Base-by-base conservation (phyloP, 2,888 invertebrate species). In the Melolontha melolontha region DNA sequence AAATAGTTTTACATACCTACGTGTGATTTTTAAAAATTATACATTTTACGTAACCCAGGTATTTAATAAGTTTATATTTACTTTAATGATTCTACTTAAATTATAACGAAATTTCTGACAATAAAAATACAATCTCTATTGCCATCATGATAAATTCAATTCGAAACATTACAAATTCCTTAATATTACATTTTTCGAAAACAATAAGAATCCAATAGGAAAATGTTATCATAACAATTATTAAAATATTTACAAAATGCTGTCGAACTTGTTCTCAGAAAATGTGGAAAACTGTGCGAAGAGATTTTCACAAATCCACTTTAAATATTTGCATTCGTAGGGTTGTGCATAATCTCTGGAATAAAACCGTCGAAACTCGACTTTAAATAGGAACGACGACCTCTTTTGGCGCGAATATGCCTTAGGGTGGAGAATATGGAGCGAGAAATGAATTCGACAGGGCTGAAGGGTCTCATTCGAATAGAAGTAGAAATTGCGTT, bases 301-400 rank as follows among this genome's bases (percentile, higher is more conserved):
- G 59, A 34, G 29, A 62, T 47, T 47, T 47, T 62, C 47, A 29
- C 51, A 67, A 59, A 67, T 67, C 52, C 66, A 67, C 59, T 67
- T 67, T 50, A 67, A 67, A 64, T 68, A 68, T 68, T 68, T 68
- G 64, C 68, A 57, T 55, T 64, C 51, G 57, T 42, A 64, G 47
- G 59, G 54, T 55, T 64, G 54, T 49, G 64, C 64, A 64, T 68
- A 64, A 64, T 64, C 68, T 64, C 68, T 54, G 17, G 64, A 68
- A 68, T 64, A 64, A 64, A 68, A 68, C 54, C 63, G 64, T 57
- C 57, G 64, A 55, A 68, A 68, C 64, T 68, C 68, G 64, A 68
- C 64, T 68, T 68, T 55, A 68, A 64, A 62, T 41, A 51, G 65
- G 54, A 17, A 39, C 65, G 50, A 22, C 64, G 64, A 51, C 64